These are phyloP conservation scores for Monochamus saltuarius DNA, from an alignment of 1,140 invertebrate species.

Conservation along the genomic window DNA sequence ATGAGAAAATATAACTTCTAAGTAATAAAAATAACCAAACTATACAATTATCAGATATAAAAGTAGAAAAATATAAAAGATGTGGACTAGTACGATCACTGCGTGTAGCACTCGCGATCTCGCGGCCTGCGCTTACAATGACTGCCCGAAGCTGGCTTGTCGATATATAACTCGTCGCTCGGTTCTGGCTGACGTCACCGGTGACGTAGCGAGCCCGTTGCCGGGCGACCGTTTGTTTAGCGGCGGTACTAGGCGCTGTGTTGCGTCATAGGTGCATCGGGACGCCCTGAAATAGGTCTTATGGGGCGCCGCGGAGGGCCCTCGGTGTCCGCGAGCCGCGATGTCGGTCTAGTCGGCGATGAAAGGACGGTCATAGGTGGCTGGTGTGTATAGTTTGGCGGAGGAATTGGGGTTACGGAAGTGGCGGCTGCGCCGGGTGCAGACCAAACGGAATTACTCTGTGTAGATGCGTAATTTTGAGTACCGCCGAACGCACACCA, in stretches of 20 bases:
- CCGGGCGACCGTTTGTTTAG: conserved; percentile 50
- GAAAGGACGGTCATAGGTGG: too few relatives aligned
- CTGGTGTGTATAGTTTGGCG: too few relatives aligned
- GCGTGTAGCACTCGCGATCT: conserved; percentile 42
- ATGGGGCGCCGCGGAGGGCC: too few relatives aligned
- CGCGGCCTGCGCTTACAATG: conserved; percentile 49
- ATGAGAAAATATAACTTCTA: conserved; percentile 42
- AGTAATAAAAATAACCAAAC: conserved; percentile 47
- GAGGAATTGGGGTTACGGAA: too few relatives aligned
- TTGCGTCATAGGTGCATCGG: conserved; percentile 43
- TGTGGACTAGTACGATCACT: conserved; percentile 50
- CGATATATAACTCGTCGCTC: conserved; percentile 48
- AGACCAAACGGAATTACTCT: too few relatives aligned
- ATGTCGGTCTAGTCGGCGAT: too few relatives aligned
- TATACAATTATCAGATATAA: conserved; percentile 49
- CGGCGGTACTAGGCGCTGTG: conserved; percentile 28
- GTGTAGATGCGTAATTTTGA: too few relatives aligned
- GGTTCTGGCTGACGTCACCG: conserved; percentile 39
- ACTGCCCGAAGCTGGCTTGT: conserved; percentile 40
- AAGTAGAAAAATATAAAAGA: conserved; percentile 53
- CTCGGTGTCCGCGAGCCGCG: too few relatives aligned
- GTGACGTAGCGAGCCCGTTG: conserved; percentile 47
- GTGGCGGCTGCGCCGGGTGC: too few relatives aligned
- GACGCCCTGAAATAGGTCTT: too few relatives aligned
- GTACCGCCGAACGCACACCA: too few relatives aligned